Evolutionary conservation across 1,140 invertebrate species (phyloP).

Genomic region (Homarus americanus): DNA sequence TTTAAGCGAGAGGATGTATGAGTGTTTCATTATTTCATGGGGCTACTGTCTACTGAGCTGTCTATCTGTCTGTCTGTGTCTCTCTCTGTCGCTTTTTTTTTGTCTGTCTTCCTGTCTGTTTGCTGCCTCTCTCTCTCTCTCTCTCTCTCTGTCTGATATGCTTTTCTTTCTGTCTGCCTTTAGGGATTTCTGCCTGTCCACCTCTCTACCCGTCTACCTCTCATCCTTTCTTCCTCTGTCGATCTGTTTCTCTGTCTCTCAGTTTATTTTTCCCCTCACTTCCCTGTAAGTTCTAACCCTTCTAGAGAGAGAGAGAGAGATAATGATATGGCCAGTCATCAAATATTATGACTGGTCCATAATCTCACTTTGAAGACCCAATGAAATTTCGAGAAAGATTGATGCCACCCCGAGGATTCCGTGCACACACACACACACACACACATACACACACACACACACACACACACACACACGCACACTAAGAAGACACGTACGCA

Average conservation of each 20-base stretch:
- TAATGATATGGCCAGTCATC: no score
- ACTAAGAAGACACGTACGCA: not conserved
- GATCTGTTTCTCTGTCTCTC: not conserved
- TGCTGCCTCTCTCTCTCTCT: not conserved
- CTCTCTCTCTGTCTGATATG: not conserved
- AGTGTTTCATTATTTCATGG: not conserved
- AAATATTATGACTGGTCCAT: no score
- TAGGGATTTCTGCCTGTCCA: constrained; percentile 8
- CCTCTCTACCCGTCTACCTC: constrained; percentile 21
- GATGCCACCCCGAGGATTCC: not conserved
- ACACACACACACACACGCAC: constrained; percentile 7
- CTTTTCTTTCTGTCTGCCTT: constrained; percentile 14
- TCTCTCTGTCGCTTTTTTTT: not conserved
- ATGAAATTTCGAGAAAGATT: no score
- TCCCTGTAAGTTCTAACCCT: not conserved
- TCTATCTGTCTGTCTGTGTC: not conserved
- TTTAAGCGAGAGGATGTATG: no score
- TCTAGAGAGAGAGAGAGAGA: no score
- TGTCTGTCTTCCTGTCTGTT: not conserved
- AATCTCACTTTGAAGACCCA: no score
- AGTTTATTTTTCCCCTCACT: not conserved
- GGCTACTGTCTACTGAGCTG: not conserved
- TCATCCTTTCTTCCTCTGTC: constrained; percentile 21
- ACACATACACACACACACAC: not conserved
- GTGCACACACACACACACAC: not conserved